Evolutionary conservation across 2,888 invertebrate species (phyloP), one percentile per base, ranked within the genome.

Genomic region (Drosophila prolongata): DNA sequence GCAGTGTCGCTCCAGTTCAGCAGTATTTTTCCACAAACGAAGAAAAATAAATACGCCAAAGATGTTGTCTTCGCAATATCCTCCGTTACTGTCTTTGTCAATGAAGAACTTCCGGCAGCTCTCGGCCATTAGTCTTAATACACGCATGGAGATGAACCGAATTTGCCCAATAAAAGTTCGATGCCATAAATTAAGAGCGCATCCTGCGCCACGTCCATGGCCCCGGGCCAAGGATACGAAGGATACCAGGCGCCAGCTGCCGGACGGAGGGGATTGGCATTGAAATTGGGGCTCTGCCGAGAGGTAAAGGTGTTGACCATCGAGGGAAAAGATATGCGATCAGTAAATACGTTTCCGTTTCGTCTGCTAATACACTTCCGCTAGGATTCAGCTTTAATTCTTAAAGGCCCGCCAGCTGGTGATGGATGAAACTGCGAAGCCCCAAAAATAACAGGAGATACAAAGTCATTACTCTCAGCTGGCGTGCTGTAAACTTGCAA

Each of bases 101-200:
- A 80, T 87, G 80, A 86, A 78, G 75, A 78, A 89, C 81, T 83
- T 87, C 87, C 85, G 80, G 84, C 80, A 75, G 64, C 62, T 71
- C 56, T 35, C 71, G 76, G 77, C 87, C 79, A 90, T 89, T 87
- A 85, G 87, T 89, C 90, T 90, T 90, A 90, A 90, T 89, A 87
- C 89, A 89, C 87, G 88, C 79, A 87, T 79, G 87, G 79, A 90
- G 87, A 88, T 90, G 89, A 90, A 90, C 91, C 90, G 90, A 89
- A 91, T 91, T 90, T 89, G 88, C 90, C 90, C 90, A 91, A 92
- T 92, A 91, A 92, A 91, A 91, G 90, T 91, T 91, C 90, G 86
- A 91, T 89, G 87, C 85, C 85, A 87, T 90, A 90, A 90, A 90
- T 90, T 90, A 91, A 89, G 77, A 79, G 76, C 65, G 53, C 65